Conservation (phyloP, 1,140 invertebrate species). For the Meloidogyne chitwoodi region DNA sequence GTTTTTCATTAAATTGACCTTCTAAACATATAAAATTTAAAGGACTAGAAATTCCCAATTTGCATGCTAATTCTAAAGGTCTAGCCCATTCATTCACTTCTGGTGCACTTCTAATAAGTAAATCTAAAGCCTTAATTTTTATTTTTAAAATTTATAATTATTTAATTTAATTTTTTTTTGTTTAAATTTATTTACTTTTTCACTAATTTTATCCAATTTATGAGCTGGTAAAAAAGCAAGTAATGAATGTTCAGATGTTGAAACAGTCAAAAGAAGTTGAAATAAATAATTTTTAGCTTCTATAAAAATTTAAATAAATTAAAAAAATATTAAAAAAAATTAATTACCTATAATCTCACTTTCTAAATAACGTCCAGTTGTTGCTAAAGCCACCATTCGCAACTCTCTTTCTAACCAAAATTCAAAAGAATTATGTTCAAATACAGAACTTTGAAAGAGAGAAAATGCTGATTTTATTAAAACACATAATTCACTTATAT, state of each 20-base stretch:
- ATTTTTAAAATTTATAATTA: background rate
- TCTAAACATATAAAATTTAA: constrained; percentile 16
- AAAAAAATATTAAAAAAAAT: background rate
- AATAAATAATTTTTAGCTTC: constrained; percentile 7
- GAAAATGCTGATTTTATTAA: constrained; percentile 32
- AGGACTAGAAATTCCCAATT: constrained; percentile 26
- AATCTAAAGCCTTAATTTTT: constrained; percentile 33
- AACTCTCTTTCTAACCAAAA: constrained; percentile 35
- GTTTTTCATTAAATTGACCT: constrained; percentile 7
- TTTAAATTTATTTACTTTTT: background rate
- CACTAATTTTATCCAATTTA: constrained; percentile 17
- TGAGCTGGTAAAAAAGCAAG: constrained; percentile 25
- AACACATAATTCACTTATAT: constrained; percentile 51
- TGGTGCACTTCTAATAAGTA: constrained; percentile 29
- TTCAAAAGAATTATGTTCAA: constrained; percentile 40
- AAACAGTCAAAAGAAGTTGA: constrained; percentile 4
- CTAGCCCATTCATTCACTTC: constrained; percentile 24
- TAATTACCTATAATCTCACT: constrained; percentile 1
- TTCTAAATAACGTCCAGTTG: constrained; percentile 1
- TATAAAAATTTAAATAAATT: background rate
- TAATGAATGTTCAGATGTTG: constrained; percentile 27
- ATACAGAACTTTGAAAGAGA: constrained; percentile 41
- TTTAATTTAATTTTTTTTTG: background rate
- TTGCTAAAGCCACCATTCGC: constrained; percentile 16
- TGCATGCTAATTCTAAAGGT: constrained; percentile 32